phyloP scores from a whole-genome alignment of 2,888 invertebrate genomes.

The Andrena dorsata region DNA sequence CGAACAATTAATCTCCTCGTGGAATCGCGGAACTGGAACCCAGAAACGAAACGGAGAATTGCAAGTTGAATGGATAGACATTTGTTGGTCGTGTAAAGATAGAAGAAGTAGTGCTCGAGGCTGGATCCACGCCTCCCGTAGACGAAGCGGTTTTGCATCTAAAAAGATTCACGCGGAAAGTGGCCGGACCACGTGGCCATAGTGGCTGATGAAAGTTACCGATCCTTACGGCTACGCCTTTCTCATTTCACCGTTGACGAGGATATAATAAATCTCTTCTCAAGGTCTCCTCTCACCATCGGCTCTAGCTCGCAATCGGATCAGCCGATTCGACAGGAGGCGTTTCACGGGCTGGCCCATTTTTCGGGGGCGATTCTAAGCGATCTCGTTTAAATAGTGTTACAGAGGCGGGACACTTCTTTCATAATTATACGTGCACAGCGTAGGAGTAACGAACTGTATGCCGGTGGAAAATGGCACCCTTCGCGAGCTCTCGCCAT shows the following conservation, averaged over 20 bases:
- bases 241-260: constrained; percentile 62
- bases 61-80: background rate
- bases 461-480: too few relatives aligned
- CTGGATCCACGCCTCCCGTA: background rate
- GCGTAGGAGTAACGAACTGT: too few relatives aligned
- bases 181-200: constrained; percentile 54
- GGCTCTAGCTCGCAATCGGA: background rate
- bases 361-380: background rate
- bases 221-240: constrained; percentile 62
- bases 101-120: background rate
- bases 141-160: constrained; percentile 43
- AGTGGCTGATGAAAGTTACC: constrained; percentile 67
- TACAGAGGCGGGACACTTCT: too few relatives aligned
- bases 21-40: background rate
- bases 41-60: constrained; percentile 12
- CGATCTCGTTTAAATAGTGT: too few relatives aligned
- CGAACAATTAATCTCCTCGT: background rate
- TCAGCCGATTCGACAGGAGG: background rate
- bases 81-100: background rate
- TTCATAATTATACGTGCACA: too few relatives aligned
- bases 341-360: background rate
- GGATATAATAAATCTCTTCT: constrained; percentile 60
- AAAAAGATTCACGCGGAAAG: constrained; percentile 63
- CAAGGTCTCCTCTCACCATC: constrained; percentile 46
- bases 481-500: too few relatives aligned